Percentiles rank a stretch among this genome's conserved stretches.
Evolutionary conservation across 64 coral and sea anemone genomes (phyloP).

Genomic region (Astreopora myriophthalma): DNA sequence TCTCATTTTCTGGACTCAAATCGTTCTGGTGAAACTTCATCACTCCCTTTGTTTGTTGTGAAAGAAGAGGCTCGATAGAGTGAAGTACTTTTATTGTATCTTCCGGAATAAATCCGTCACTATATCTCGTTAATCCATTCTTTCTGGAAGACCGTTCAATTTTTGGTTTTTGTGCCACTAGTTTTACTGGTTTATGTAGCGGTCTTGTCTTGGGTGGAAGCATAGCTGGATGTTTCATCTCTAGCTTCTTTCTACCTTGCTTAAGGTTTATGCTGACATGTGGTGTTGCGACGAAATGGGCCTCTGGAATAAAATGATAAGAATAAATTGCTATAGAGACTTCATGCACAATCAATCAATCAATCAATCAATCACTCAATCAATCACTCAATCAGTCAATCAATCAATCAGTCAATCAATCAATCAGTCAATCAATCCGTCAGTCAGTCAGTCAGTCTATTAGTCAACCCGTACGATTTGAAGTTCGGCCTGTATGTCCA

Average conservation of each 20-base stretch:
- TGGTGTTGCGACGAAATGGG: background rate
- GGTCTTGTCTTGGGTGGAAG: background rate
- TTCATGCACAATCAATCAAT: background rate
- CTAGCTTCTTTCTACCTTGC: background rate
- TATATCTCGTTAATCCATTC: constrained; percentile 8
- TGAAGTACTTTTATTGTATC: constrained; percentile 76
- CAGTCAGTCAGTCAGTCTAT: no score
- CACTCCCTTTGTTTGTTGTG: constrained; percentile 79
- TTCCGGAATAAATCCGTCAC: constrained; percentile 66
- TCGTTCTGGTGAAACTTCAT: constrained; percentile 92
- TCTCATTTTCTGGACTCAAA: constrained; percentile 77
- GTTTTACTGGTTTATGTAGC: background rate
- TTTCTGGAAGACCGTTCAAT: background rate
- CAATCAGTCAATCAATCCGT: no score
- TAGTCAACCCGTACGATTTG: no score
- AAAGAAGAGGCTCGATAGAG: constrained; percentile 85
- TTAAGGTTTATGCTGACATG: background rate
- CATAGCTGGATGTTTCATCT: background rate
- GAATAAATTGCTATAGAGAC: background rate
- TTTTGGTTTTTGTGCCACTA: background rate
- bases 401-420: no score
- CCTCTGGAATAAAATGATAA: background rate
- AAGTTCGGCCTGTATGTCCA: no score
- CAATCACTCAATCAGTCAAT: no score
- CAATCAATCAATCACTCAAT: no score